Conservation (phyloP, 1,140 invertebrate genomes). For the Sycophaga agraensis region DNA sequence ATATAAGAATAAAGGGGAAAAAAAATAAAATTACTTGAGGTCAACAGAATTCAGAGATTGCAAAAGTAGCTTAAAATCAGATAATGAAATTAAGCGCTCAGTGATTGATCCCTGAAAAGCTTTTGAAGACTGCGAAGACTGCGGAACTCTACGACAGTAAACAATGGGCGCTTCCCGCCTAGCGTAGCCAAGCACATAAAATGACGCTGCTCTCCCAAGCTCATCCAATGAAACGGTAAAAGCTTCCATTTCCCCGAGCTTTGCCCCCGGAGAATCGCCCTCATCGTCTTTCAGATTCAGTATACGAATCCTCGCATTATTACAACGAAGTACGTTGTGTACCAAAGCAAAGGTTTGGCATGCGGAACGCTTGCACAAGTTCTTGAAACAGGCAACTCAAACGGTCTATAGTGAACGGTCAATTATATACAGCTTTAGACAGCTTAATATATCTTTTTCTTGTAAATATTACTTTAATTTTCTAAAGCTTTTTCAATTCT, state of each 20-base stretch:
- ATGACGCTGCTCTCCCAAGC: neutral
- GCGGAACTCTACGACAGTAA: neutral
- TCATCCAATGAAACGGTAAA: constrained; percentile 32
- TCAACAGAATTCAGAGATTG: no score
- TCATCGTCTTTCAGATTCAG: constrained; percentile 13
- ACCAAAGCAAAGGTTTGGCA: no score
- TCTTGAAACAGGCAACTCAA: no score
- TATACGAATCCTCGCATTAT: constrained; percentile 35
- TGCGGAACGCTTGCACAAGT: no score
- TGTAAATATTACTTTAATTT: no score
- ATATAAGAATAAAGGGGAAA: no score
- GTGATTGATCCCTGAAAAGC: constrained; percentile 34
- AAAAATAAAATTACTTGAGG: no score
- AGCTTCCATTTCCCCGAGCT: constrained; percentile 30
- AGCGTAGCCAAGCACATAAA: neutral
- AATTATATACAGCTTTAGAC: no score
- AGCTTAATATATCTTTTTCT: no score
- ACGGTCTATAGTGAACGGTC: no score
- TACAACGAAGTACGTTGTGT: no score
- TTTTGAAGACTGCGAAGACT: neutral
- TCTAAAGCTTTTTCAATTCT: no score
- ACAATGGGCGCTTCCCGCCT: constrained; percentile 1
- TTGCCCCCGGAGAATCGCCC: constrained; percentile 16
- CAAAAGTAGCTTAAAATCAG: constrained; percentile 17
- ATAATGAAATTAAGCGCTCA: constrained; percentile 37